Base-by-base conservation (phyloP, 2,113 vertebrate genomes). In the Choloepus hoffmanni region DNA sequence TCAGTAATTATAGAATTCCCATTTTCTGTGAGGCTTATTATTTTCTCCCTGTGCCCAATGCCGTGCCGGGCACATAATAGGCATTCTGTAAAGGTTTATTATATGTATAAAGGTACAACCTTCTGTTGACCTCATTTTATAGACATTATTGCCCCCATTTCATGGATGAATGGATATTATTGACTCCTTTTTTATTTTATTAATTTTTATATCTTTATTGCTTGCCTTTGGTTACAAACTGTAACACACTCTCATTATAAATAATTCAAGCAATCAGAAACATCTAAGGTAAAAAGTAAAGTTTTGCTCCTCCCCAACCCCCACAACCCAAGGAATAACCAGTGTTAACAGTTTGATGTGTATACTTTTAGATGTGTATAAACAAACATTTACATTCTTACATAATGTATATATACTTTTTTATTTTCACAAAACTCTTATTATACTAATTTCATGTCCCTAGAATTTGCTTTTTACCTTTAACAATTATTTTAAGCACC, bases 171-270 rank as follows among this genome's bases (percentile, higher is more conserved):
- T 36, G 36, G 36, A 36, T 36, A 36, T 36, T 36, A 36, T 36
- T 36, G 36, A 36, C 36, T 36, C 36, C 36, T 36, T 16, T 40
- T 74, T 83, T 50, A 26, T 85, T 92, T 90, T 68, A 92, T 85
- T 84, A 90, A 36, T 88, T 73, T 89, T 84, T 36, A 7, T 58
- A 48, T 86, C 43, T 76, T 63, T 65, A 19, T 85, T 74, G 1
- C 15, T 85, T 94, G 40, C 30, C 77, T 94, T 96, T 85, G 43
- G 53, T 84, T 87, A 33, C 43, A 95, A 92, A 88, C 62, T 26
- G 65, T 36, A 36, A 58, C 13, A 40, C 28, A 30, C 40, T 92
- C 1, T 82, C 18, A 18, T 84, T 86, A 85, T 36, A 89, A 89
- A 77, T 24, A 62, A 89, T 72, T 92, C 30, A 91, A 88, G 74